Conservation (phyloP, 2,113 vertebrate genomes). For the Otis tarda region DNA sequence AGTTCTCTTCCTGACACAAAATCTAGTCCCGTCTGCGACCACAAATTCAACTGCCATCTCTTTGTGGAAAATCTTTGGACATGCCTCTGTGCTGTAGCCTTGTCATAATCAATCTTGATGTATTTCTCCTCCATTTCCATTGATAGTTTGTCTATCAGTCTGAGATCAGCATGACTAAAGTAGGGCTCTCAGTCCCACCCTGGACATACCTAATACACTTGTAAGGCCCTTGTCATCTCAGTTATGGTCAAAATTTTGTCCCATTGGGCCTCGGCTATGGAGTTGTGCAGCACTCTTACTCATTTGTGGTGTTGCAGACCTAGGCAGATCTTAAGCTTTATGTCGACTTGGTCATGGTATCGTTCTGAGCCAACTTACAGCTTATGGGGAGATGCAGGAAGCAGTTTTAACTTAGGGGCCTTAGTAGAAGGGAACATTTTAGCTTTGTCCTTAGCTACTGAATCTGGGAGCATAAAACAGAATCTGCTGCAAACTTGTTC, state of each 20-base stretch:
- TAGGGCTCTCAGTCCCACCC: neutral
- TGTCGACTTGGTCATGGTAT: neutral
- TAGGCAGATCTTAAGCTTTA: neutral
- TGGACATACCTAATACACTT: neutral
- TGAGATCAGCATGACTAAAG: neutral
- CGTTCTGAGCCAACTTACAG: neutral
- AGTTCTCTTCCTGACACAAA: neutral
- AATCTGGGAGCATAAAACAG: neutral
- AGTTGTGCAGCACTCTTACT: neutral
- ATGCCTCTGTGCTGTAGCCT: neutral
- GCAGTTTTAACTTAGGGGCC: neutral
- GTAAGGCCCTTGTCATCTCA: neutral
- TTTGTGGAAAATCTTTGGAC: neutral
- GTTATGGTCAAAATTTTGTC: neutral
- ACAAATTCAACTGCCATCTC: neutral
- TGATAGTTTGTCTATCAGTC: neutral
- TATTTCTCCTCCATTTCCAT: neutral
- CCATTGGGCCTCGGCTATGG: neutral
- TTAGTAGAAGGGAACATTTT: neutral
- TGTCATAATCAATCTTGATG: neutral
- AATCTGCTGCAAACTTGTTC: neutral
- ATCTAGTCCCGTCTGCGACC: neutral
- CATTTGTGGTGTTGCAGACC: neutral
- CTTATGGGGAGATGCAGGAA: neutral
- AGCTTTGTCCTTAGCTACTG: neutral